Conservation (phyloP, 2,888 invertebrate species). For the Aquatica leii region DNA sequence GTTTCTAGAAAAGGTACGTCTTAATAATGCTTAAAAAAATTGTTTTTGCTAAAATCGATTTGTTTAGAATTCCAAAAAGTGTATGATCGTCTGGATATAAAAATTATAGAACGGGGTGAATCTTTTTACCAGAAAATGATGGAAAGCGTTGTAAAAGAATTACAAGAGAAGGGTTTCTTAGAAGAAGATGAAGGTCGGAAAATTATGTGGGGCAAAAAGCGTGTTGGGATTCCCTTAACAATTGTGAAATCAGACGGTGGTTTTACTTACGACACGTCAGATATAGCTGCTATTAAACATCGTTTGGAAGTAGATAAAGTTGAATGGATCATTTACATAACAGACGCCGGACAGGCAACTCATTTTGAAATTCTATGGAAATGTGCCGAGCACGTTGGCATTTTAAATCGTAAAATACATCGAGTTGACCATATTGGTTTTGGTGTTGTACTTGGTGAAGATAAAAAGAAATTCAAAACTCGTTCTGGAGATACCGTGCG, state of each 20-base stretch:
- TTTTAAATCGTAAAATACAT: slow-evolving; percentile 67
- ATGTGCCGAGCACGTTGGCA: slow-evolving; percentile 81
- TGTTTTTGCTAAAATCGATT: not conserved
- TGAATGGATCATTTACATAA: slow-evolving; percentile 92
- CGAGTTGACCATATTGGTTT: slow-evolving; percentile 93
- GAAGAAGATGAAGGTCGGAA: slow-evolving; percentile 84
- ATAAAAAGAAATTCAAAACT: slow-evolving; percentile 99
- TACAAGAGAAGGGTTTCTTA: slow-evolving; percentile 71
- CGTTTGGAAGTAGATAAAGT: slow-evolving; percentile 84
- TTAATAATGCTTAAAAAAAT: slow-evolving; percentile 53
- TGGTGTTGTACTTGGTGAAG: slow-evolving; percentile 97
- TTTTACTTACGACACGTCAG: slow-evolving; percentile 97
- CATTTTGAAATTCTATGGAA: slow-evolving; percentile 81
- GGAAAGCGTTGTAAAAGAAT: slow-evolving; percentile 72
- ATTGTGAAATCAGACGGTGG: slow-evolving; percentile 97
- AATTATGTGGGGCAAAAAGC: slow-evolving; percentile 81
- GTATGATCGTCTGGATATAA: slow-evolving; percentile 84
- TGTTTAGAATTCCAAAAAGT: slow-evolving; percentile 83
- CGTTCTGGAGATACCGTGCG: slow-evolving; percentile 93
- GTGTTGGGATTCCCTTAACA: slow-evolving; percentile 85
- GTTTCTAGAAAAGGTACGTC: slow-evolving; percentile 77
- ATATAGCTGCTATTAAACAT: slow-evolving; percentile 91
- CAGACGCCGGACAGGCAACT: slow-evolving; percentile 88
- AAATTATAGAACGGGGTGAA: slow-evolving; percentile 87
- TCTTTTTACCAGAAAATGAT: slow-evolving; percentile 96